A percentile compares a stretch with the other conserved stretches of the same genome.
These are phyloP conservation scores for Diuraphis noxia DNA, from an alignment of 1,140 invertebrate species.

Conservation along the genomic window DNA sequence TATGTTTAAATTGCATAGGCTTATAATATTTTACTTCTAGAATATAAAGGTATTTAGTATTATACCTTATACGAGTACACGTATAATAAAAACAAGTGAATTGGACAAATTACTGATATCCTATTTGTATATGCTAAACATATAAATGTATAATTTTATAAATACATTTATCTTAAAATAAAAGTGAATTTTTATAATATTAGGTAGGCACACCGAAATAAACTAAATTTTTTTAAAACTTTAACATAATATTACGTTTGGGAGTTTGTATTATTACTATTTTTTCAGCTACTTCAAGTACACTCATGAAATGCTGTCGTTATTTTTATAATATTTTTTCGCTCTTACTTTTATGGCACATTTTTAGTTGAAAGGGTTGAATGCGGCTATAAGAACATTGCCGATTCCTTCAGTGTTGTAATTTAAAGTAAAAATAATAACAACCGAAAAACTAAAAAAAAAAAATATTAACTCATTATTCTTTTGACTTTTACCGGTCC, in stretches of 20 bases:
- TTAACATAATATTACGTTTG: too few species aligned
- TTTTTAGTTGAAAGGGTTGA: background rate
- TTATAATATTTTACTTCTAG: background rate
- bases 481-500: background rate
- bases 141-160: background rate
- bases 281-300: background rate
- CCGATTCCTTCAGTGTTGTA: background rate
- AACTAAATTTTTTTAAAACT: background rate
- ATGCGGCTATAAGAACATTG: background rate
- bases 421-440: background rate
- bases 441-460: background rate
- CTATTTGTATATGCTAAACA: background rate
- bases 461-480: background rate
- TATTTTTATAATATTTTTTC: background rate
- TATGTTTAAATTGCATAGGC: background rate
- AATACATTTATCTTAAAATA: background rate
- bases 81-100: background rate
- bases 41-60: background rate
- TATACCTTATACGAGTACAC: too few species aligned
- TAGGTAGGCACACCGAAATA: background rate
- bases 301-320: background rate
- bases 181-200: background rate
- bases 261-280: background rate
- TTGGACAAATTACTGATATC: background rate
- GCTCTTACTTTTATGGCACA: background rate